Conservation (phyloP, 1,140 invertebrate species). For the Ips nitidus region DNA sequence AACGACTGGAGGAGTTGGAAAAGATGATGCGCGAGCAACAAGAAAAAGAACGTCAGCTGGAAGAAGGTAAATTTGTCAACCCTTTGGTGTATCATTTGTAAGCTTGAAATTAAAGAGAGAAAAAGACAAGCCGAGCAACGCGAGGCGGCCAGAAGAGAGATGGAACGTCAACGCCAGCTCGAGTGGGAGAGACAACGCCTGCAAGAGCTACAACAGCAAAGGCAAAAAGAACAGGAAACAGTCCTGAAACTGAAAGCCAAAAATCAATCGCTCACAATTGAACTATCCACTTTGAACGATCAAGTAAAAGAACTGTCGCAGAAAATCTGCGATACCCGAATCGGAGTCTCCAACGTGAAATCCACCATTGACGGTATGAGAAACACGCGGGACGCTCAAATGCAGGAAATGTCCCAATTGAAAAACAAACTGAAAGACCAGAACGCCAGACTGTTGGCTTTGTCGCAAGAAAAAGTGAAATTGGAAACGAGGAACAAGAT, state of each 20-base stretch:
- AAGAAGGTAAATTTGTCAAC: conserved; percentile 53
- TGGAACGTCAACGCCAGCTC: conserved; percentile 91
- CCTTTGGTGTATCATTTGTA: background rate
- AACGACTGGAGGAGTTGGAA: conserved; percentile 64
- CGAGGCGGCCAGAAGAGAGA: conserved; percentile 80
- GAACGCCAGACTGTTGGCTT: conserved; percentile 73
- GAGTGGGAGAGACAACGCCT: conserved; percentile 95
- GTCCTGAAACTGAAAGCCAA: conserved; percentile 88
- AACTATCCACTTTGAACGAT: conserved; percentile 70
- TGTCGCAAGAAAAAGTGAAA: conserved; percentile 82
- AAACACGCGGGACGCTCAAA: conserved; percentile 82
- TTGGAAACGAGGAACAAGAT: conserved; percentile 75
- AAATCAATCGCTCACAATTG: conserved; percentile 82
- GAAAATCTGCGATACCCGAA: conserved; percentile 85
- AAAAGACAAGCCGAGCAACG: conserved; percentile 74
- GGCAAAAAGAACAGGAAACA: conserved; percentile 85
- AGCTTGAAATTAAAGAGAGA: conserved; percentile 54
- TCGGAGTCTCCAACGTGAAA: conserved; percentile 90
- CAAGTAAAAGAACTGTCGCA: conserved; percentile 79
- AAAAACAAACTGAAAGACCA: conserved; percentile 84
- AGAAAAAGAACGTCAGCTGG: conserved; percentile 73
- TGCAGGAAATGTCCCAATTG: conserved; percentile 85
- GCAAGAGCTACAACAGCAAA: conserved; percentile 80
- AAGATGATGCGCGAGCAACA: conserved; percentile 82
- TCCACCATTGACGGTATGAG: conserved; percentile 96